Evolutionary conservation across 1,140 invertebrate species (phyloP).

Genomic region (Zelostemma sp.): DNA sequence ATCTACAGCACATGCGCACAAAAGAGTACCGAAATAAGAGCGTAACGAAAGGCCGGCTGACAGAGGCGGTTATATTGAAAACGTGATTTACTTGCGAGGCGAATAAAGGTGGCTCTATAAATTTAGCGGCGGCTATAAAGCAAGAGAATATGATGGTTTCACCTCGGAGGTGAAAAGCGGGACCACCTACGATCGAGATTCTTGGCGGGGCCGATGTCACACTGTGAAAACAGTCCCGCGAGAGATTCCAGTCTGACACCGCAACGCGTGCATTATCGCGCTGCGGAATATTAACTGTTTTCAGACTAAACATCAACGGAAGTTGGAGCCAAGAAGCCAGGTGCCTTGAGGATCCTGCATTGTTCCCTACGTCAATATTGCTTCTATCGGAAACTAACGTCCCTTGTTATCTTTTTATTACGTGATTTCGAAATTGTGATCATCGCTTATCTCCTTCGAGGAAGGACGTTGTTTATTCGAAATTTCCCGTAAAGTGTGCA

Average conservation of each 20-base stretch:
- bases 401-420: background rate
- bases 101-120: slow-evolving; percentile 31
- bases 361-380: background rate
- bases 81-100: slow-evolving; percentile 24
- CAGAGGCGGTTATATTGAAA: slow-evolving; percentile 28
- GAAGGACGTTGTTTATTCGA: background rate
- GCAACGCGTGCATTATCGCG: background rate
- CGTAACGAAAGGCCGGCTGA: slow-evolving; percentile 7
- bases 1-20: slow-evolving; percentile 7
- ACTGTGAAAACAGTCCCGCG: slow-evolving; percentile 6
- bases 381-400: background rate
- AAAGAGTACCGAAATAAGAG: slow-evolving; percentile 19
- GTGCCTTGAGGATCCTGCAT: background rate
- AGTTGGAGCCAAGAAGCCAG: background rate
- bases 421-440: background rate
- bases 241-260: background rate
- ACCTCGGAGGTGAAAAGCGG: slow-evolving; percentile 4
- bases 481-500: background rate
- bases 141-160: slow-evolving; percentile 12
- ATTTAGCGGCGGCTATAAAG: slow-evolving; percentile 10
- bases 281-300: slow-evolving; percentile 8
- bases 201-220: background rate
- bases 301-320: slow-evolving; percentile 2
- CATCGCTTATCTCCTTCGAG: background rate
- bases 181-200: slow-evolving; percentile 6